These are phyloP conservation scores for Hemithea aestivaria DNA, from an alignment of 2,888 invertebrate genomes.

Conservation along the genomic window DNA sequence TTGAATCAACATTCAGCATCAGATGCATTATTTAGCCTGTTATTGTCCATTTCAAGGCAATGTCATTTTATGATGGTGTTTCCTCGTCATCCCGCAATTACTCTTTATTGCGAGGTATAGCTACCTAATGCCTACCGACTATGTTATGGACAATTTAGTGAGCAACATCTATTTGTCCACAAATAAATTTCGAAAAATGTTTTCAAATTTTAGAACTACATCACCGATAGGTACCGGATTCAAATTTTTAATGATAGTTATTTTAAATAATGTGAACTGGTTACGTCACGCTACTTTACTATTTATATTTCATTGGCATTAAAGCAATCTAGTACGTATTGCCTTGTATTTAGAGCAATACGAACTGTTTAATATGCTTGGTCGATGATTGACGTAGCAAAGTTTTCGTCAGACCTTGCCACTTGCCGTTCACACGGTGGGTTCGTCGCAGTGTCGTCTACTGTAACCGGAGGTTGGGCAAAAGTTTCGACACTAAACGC, in stretches of 20 bases:
- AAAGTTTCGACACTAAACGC: constrained; percentile 48
- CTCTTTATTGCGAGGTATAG: too few relatives aligned
- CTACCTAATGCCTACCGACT: too few relatives aligned
- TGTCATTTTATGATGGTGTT: too few relatives aligned
- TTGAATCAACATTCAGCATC: too few relatives aligned
- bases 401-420: constrained; percentile 49
- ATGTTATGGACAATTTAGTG: too few relatives aligned
- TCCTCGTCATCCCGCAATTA: too few relatives aligned
- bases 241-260: background rate
- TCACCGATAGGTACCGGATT: constrained; percentile 1
- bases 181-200: too few relatives aligned
- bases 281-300: background rate
- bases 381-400: constrained; percentile 36
- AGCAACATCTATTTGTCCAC: too few relatives aligned
- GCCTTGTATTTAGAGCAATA: constrained; percentile 18
- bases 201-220: too few relatives aligned
- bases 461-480: constrained; percentile 55
- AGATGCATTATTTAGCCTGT: too few relatives aligned
- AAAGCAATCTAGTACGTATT: constrained; percentile 24
- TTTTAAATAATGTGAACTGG: constrained; percentile 4
- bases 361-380: constrained; percentile 12
- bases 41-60: too few relatives aligned
- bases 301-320: constrained; percentile 11
- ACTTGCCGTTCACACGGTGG: constrained; percentile 55
- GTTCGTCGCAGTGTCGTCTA: constrained; percentile 45